These are phyloP conservation scores for Epizoanthus rinbou DNA, from an alignment of 92 coral and sea anemone genomes.

Conservation along the genomic window DNA sequence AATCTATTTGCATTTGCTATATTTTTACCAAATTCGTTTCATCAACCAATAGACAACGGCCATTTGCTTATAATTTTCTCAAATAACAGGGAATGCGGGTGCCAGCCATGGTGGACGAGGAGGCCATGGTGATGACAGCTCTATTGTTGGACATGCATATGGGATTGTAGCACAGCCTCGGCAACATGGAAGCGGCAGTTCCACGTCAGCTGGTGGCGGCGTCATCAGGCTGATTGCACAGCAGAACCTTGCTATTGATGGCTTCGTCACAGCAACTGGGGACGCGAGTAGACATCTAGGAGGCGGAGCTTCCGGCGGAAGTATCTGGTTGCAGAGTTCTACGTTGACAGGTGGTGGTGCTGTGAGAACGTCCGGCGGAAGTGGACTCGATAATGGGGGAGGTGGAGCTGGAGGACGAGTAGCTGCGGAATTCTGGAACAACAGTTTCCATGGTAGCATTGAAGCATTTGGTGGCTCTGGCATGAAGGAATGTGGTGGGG, in stretches of 20 bases:
- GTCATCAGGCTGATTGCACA: slow-evolving; percentile 47
- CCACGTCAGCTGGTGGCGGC: slow-evolving; percentile 64
- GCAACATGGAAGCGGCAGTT: slow-evolving; percentile 62
- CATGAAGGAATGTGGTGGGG: slow-evolving; percentile 56
- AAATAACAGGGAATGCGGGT: slow-evolving; percentile 57
- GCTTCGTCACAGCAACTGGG: slow-evolving; percentile 60
- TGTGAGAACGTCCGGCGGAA: slow-evolving; percentile 66
- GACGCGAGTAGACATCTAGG: slow-evolving; percentile 40
- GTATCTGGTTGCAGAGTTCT: slow-evolving; percentile 56
- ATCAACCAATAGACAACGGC: no score
- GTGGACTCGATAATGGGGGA: slow-evolving; percentile 62
- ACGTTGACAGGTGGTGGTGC: slow-evolving; percentile 61
- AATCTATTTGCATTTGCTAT: no score
- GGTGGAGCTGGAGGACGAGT: slow-evolving; percentile 81
- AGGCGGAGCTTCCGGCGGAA: slow-evolving; percentile 71
- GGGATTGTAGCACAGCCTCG: slow-evolving; percentile 59
- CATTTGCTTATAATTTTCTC: no score
- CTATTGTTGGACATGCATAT: slow-evolving; percentile 59
- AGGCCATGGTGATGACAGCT: slow-evolving; percentile 50
- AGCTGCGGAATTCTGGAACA: slow-evolving; percentile 53
- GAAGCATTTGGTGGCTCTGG: slow-evolving; percentile 67
- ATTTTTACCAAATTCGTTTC: no score
- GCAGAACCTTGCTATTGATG: slow-evolving; percentile 54
- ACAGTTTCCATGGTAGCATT: slow-evolving; percentile 57
- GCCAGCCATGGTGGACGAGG: slow-evolving; percentile 77